Percentiles rank a stretch among this genome's conserved stretches.
Conservation (phyloP, 2,113 vertebrate species). For the Hystrix brachyura region DNA sequence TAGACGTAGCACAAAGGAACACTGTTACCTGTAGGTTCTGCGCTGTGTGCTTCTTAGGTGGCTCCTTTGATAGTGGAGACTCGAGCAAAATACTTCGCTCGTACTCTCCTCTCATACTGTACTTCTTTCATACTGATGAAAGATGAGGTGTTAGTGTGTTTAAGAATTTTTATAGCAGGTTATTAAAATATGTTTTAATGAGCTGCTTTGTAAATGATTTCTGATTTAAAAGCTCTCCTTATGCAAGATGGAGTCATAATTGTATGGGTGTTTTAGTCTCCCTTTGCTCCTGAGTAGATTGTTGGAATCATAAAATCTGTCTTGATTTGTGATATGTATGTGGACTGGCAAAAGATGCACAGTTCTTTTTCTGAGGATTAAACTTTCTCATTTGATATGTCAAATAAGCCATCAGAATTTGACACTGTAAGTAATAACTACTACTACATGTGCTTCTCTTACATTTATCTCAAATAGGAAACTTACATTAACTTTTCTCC, state of each 20-base stretch:
- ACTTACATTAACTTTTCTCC: background rate
- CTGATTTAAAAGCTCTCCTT: background rate
- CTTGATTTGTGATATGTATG: background rate
- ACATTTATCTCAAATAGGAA: background rate
- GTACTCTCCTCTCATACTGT: background rate
- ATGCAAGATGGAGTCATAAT: background rate
- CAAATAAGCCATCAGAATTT: background rate
- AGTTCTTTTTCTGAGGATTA: background rate
- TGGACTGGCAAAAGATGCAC: background rate
- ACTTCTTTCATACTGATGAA: background rate
- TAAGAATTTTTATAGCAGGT: background rate
- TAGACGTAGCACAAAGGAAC: background rate
- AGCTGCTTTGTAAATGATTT: background rate
- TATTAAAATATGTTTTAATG: constrained; percentile 2
- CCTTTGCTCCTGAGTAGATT: background rate
- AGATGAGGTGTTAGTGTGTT: background rate
- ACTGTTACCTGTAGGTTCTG: background rate
- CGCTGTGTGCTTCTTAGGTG: background rate
- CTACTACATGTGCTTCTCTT: background rate
- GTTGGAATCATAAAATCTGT: background rate
- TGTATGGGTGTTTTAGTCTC: background rate
- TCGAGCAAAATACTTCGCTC: background rate
- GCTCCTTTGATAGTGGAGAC: background rate
- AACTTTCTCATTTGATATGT: constrained; percentile 1
- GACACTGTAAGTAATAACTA: background rate